phyloP scores from a whole-genome alignment of 2,888 invertebrate genomes.

The Cryptosula pallasiana region DNA sequence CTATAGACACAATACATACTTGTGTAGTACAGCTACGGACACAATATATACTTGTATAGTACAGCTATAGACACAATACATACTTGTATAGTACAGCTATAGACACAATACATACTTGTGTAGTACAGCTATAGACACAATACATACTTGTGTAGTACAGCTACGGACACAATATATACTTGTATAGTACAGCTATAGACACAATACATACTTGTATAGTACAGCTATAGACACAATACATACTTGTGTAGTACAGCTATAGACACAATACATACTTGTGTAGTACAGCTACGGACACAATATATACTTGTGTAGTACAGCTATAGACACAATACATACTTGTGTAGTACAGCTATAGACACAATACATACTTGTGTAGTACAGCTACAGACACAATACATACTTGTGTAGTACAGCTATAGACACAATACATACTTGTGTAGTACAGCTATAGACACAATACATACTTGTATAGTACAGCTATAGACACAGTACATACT shows the following conservation, averaged over 20 bases:
- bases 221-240: conserved; percentile 94
- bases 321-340: conserved; percentile 79
- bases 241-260: conserved; percentile 82
- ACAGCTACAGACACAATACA: conserved; percentile 94
- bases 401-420: conserved; percentile 82
- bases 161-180: conserved; percentile 79
- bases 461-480: conserved; percentile 76
- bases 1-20: conserved; percentile 79
- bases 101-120: conserved; percentile 78
- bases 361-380: conserved; percentile 75
- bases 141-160: conserved; percentile 76
- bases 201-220: conserved; percentile 75
- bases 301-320: conserved; percentile 76
- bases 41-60: conserved; percentile 75
- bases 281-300: conserved; percentile 92
- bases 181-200: conserved; percentile 89
- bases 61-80: conserved; percentile 94
- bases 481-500: conserved; percentile 79
- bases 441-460: conserved; percentile 92
- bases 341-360: conserved; percentile 89
- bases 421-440: conserved; percentile 78
- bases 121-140: conserved; percentile 92
- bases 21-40: conserved; percentile 89
- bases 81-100: conserved; percentile 81
- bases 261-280: conserved; percentile 78